Percentiles rank a stretch among this genome's conserved stretches.
Evolutionary conservation across 2,888 invertebrate species (phyloP).

Genomic region (Drosophila kambysellisi): DNA sequence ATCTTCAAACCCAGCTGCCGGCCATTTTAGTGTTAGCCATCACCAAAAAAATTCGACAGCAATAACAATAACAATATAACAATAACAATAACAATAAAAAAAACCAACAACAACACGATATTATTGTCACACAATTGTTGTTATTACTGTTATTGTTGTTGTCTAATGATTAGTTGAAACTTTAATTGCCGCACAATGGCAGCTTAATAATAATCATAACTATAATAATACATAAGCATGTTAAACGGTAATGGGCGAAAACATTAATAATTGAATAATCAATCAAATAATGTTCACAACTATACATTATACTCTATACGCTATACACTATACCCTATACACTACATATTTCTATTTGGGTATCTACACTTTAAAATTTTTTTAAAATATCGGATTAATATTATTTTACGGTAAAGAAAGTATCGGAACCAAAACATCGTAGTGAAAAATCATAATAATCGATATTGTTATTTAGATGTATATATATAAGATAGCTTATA

Average conservation of each 20-base stretch:
- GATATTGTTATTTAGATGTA: too few species aligned
- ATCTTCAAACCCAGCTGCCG: slow-evolving; percentile 52
- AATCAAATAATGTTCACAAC: slow-evolving; percentile 27
- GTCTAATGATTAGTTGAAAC: slow-evolving; percentile 72
- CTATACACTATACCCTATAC: neutral
- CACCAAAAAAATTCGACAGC: slow-evolving; percentile 11
- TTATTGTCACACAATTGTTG: slow-evolving; percentile 76
- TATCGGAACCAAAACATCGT: neutral
- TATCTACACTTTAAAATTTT: neutral
- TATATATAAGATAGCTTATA: too few species aligned
- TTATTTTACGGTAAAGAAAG: neutral
- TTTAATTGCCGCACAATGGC: slow-evolving; percentile 77
- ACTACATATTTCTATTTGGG: neutral
- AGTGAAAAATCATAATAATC: neutral
- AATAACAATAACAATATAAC: slow-evolving; percentile 23
- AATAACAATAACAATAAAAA: slow-evolving; percentile 14
- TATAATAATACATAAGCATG: slow-evolving; percentile 38
- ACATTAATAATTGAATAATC: slow-evolving; percentile 53
- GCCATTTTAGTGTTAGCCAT: slow-evolving; percentile 41
- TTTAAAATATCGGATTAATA: neutral
- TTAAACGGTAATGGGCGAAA: slow-evolving; percentile 40
- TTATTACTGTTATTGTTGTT: slow-evolving; percentile 57
- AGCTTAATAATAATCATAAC: slow-evolving; percentile 55
- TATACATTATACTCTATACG: too few species aligned
- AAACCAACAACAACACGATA: slow-evolving; percentile 43